These are phyloP conservation scores for Porites lobata DNA, from an alignment of 92 coral and sea anemone genomes.

Conservation along the genomic window DNA sequence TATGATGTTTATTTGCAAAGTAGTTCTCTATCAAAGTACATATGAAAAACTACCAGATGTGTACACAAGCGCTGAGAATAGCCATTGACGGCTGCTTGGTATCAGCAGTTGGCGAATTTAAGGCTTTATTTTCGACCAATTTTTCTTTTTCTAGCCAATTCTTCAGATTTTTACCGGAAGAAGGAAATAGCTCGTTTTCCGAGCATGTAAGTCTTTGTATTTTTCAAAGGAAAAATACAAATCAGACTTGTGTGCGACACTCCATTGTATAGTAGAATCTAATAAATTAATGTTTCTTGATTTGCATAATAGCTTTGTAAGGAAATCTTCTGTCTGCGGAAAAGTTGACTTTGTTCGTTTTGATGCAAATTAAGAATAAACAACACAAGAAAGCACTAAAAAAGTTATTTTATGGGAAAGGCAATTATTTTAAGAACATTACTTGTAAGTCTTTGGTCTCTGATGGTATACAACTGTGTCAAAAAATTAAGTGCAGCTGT, in stretches of 20 bases:
- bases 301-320: conserved; percentile 31
- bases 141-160: not conserved
- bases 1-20: conserved; percentile 17
- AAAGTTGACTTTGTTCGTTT: not conserved
- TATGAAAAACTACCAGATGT: not conserved
- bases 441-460: conserved; percentile 2
- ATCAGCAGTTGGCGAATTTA: not conserved
- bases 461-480: conserved; percentile 25
- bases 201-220: not conserved
- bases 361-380: not conserved
- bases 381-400: not conserved
- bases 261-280: not conserved
- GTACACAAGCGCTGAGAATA: conserved; percentile 9
- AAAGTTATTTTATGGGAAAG: not conserved
- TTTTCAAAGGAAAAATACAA: not conserved
- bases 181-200: not conserved
- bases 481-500: conserved; percentile 25
- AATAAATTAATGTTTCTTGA: not conserved
- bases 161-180: not conserved
- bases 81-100: not conserved
- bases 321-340: not conserved
- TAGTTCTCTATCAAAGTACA: conserved; percentile 20
- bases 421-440: not conserved
- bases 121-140: not conserved
- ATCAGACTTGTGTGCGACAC: not conserved